Evolutionary conservation across 2,113 vertebrate species (phyloP), one percentile per base, ranked within the genome.

Genomic region (Gasterosteus nipponicus): DNA sequence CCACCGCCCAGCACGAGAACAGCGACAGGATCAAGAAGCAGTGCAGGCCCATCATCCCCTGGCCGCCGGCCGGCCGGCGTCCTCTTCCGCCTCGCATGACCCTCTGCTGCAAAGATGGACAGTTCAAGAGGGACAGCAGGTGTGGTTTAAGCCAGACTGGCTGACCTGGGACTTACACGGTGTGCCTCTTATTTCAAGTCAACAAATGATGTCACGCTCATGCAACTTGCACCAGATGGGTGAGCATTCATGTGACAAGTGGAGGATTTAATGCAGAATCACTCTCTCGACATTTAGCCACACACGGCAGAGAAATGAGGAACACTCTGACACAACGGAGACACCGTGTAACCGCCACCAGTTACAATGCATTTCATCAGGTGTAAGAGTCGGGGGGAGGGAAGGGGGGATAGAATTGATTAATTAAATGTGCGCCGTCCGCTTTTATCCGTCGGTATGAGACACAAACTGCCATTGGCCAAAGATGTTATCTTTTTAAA

Each of bases 21-120:
- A 92, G 66, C 77, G 86, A 85, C 73, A 96, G 82, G 44, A 95
- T 81, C 68, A 94, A 82, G 73, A 92, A n/a, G 72, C 87, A 82
- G 83, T 75, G 86, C 73, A 85, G 84, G 33, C 54, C 77, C 85
- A 86, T 87, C 38, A 35, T 86, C 74, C 33, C 80, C 81, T 59
- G 75, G 78, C 64, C 77, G 86, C 82, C 68, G 33, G 77, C 63
- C 38, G 67, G 74, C 69, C 49, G 80, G 73, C 64, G 64, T 81
- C 84, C 78, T 72, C 18, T 69, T 90, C 87, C 87, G 44, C 74
- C 1, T 79, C 15, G 77, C 72, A 89, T 78, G 38, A 51, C 66
- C 56, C 51, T 80, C 91, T 93, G 89, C 29, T 38, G 61, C 58
- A 81, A 73, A 88, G 69, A 84, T 1, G 0, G 29, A 86, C 51